Percentiles rank a stretch among this genome's conserved stretches.
phyloP scores from a whole-genome alignment of 2,797 vertebrate species.

The Pantherophis vulpinus region DNA sequence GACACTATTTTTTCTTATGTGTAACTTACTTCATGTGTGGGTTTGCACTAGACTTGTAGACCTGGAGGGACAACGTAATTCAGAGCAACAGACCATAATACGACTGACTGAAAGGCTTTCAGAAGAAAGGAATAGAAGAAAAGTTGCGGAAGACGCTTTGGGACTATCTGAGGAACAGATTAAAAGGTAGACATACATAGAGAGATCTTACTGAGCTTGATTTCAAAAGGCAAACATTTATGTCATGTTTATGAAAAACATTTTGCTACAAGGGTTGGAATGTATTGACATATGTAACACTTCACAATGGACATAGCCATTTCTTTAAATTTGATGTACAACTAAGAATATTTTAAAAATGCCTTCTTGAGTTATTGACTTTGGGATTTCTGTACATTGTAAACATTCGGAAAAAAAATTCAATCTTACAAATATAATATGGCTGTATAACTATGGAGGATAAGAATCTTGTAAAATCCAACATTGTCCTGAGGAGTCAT shows the following conservation, averaged over 20 bases:
- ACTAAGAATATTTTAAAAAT: no score
- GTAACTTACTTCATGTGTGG: neutral
- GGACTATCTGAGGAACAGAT: constrained; percentile 70
- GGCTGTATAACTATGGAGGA: neutral
- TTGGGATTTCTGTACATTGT: neutral
- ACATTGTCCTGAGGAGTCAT: neutral
- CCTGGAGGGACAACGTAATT: constrained; percentile 73
- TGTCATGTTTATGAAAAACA: neutral
- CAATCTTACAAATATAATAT: neutral
- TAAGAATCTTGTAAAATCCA: neutral
- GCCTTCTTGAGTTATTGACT: neutral
- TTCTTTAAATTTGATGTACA: neutral
- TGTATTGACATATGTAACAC: neutral
- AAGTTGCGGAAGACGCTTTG: constrained; percentile 81
- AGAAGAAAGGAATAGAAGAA: constrained; percentile 78
- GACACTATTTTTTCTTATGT: neutral
- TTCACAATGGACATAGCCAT: neutral
- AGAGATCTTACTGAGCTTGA: neutral
- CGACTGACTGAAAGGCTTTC: constrained; percentile 72
- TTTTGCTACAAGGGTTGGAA: neutral
- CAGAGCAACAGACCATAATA: constrained; percentile 68
- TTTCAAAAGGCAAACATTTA: neutral
- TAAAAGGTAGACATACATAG: constrained; percentile 70
- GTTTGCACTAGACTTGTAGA: constrained; percentile 76
- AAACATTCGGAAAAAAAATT: neutral